Base-by-base conservation (phyloP, 2,113 vertebrate species). In the Phylloscopus whistleri region DNA sequence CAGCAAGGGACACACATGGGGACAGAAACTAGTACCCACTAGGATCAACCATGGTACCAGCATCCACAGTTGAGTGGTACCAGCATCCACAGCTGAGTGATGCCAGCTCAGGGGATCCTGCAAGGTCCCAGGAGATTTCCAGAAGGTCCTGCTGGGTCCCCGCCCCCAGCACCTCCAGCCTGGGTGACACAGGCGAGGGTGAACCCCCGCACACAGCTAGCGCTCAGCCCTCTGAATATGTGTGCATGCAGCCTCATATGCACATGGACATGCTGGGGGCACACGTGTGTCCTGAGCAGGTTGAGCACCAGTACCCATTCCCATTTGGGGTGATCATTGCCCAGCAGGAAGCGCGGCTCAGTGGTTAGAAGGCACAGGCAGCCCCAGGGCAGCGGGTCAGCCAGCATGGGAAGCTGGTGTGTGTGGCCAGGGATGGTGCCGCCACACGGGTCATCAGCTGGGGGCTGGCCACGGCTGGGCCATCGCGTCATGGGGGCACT, bases 401-500 rank as follows among this genome's bases (percentile, higher is more conserved):
- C 33, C 1, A 0, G 52, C 27, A 24, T 2, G 0, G 86, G 60
- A 30, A 60, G 41, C 53, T 1, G 10, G 6, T 27, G 7, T 37
- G 49, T 49, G 31, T 3, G 3, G 46, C 14, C 1, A 9, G 46
- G 63, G 9, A 4, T 12, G 15, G 55, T 53, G 48, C 19, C 2
- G 0, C 5, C 1, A 2, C 79, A 48, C 0, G 6, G 81, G 64
- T 89, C 95, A 87, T 64, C 0, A 0, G 41, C 58, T 63, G 1
- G 3, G 64, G 24, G 35, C 37, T 0, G 7, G 51, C 17, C 1
- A 1, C 0, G 1, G 16, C 46, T 39, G 53, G 33, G 24, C 68
- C 8, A 16, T 21, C 2, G 0, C 4, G 0, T 26, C 4, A 2
- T 1, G 3, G 58, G 43, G 43, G 33, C 15, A 3, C 10, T 1